phyloP scores from a whole-genome alignment of 2,888 invertebrate genomes.

The Lycocerus yunnanus region DNA sequence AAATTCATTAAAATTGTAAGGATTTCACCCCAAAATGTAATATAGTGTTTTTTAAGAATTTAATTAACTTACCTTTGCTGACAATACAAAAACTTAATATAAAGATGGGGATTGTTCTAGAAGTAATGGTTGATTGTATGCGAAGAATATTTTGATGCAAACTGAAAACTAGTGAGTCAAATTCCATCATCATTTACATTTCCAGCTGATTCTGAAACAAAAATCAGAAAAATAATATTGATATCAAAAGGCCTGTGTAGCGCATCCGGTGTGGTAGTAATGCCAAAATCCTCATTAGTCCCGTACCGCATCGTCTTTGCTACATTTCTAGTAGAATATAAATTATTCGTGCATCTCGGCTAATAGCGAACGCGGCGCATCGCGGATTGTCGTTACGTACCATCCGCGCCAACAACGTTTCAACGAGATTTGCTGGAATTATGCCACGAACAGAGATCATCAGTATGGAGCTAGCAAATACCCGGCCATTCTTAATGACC shows the following conservation, averaged over 20 bases:
- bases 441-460: conserved; percentile 51
- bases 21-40: neutral
- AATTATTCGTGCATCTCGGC: conserved; percentile 47
- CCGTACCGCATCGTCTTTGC: conserved; percentile 42
- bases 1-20: neutral
- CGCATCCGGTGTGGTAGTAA: conserved; percentile 39
- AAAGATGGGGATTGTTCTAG: conserved; percentile 22
- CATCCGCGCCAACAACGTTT: conserved; percentile 47
- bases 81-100: neutral
- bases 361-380: conserved; percentile 45
- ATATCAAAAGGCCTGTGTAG: conserved; percentile 33
- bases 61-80: conserved; percentile 6
- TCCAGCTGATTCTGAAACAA: conserved; percentile 39
- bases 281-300: conserved; percentile 45
- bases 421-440: conserved; percentile 53
- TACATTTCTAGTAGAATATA: conserved; percentile 50
- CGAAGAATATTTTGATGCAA: neutral
- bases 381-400: conserved; percentile 53
- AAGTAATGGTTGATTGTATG: conserved; percentile 4
- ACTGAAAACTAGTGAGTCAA: neutral
- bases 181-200: conserved; percentile 39
- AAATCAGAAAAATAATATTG: conserved; percentile 35
- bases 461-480: conserved; percentile 47
- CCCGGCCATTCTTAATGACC: conserved; percentile 51
- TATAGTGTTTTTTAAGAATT: neutral